Percentiles rank a stretch among this genome's conserved stretches.
phyloP scores from a whole-genome alignment of 2,888 invertebrate genomes.

The Amphipyra berbera region DNA sequence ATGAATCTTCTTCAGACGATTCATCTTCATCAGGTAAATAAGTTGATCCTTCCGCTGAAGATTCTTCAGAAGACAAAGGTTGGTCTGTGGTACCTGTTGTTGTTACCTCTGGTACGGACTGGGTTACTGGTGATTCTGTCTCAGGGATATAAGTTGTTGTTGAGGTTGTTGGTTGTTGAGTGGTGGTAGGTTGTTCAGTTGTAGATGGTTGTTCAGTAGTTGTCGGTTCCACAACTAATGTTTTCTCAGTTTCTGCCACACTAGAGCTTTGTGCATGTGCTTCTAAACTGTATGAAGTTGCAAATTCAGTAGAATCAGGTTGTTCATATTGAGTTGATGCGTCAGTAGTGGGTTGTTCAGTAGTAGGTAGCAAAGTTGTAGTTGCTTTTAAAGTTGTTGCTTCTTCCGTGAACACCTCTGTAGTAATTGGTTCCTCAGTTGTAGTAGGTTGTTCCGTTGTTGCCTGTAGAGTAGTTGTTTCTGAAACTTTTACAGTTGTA shows the following conservation, averaged over 20 bases:
- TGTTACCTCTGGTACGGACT: not conserved
- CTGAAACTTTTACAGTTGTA: not conserved
- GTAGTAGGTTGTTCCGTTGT: not conserved
- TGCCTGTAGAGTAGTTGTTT: not conserved
- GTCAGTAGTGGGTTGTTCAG: not conserved
- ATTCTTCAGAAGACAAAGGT: not conserved
- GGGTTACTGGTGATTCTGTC: not conserved
- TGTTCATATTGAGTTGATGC: not conserved
- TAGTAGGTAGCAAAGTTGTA: not conserved
- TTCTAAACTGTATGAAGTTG: constrained; percentile 1
- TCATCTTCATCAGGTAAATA: not conserved
- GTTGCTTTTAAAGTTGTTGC: not conserved
- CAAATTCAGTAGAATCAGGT: not conserved
- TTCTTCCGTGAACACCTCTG: not conserved
- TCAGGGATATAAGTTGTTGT: not conserved
- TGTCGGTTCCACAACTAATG: not conserved
- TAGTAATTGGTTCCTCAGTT: not conserved
- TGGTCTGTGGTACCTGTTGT: not conserved
- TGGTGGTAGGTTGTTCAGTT: not conserved
- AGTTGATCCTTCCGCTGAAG: not conserved
- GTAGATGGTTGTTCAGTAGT: not conserved
- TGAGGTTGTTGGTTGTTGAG: not conserved
- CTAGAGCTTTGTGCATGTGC: not conserved
- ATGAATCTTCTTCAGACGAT: not conserved
- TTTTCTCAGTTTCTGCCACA: not conserved